These are phyloP conservation scores for Pseudanteris insignis DNA, from an alignment of 2,888 invertebrate species.

Conservation along the genomic window DNA sequence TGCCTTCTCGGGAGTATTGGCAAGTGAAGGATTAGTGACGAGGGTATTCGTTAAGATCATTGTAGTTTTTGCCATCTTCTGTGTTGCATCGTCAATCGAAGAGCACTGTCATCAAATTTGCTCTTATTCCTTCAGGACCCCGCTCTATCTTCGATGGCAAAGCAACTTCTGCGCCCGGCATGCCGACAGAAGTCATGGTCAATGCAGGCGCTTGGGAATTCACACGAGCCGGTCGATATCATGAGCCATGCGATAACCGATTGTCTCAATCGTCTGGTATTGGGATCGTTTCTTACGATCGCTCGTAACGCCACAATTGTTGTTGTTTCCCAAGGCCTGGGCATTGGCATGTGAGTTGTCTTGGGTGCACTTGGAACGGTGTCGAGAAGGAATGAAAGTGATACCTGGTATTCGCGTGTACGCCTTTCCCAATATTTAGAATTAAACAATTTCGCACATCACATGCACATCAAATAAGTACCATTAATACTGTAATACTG, in stretches of 20 bases:
- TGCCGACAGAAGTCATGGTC: no score
- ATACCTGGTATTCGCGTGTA: constrained; percentile 66
- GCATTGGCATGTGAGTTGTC: background rate
- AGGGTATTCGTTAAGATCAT: background rate
- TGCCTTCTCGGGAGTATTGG: constrained; percentile 25
- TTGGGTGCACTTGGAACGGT: constrained; percentile 56
- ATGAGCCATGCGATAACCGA: background rate
- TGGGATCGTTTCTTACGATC: no score
- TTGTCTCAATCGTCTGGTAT: no score
- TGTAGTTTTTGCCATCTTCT: constrained; percentile 8
- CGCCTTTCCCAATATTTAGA: constrained; percentile 64
- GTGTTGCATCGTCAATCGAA: constrained; percentile 38
- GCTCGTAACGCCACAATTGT: no score
- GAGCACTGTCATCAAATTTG: constrained; percentile 39
- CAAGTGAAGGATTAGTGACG: constrained; percentile 42
- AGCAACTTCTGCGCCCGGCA: no score
- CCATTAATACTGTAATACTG: constrained; percentile 16
- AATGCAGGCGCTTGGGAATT: no score
- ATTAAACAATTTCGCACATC: constrained; percentile 45
- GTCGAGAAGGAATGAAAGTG: constrained; percentile 63
- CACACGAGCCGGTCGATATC: background rate
- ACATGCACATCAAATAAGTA: constrained; percentile 37
- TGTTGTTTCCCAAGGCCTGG: background rate
- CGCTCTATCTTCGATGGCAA: constrained; percentile 49
- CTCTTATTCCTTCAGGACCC: constrained; percentile 51